These are phyloP conservation scores for Morinoia aosen DNA, from an alignment of 2,888 invertebrate species.

Conservation along the genomic window DNA sequence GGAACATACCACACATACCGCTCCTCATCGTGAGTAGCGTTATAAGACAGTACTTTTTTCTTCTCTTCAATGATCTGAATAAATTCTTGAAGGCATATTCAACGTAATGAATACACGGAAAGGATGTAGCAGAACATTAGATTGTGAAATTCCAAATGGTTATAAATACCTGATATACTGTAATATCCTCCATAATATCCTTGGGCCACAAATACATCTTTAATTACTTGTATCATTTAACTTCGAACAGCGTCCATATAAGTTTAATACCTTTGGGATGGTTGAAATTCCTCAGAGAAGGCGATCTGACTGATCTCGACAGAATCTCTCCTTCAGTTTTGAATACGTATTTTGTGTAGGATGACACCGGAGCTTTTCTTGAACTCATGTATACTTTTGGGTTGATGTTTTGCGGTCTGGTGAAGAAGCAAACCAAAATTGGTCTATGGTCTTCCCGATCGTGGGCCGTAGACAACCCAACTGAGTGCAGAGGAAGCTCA, in stretches of 20 bases:
- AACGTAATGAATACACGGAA: too few species aligned
- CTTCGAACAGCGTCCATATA: background rate
- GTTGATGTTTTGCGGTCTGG: conserved; percentile 56
- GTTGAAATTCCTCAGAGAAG: background rate
- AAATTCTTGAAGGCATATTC: too few species aligned
- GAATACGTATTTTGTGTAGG: conserved; percentile 57
- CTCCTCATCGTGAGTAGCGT: too few species aligned
- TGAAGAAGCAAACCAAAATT: conserved; percentile 88
- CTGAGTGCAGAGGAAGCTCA: conserved; percentile 86
- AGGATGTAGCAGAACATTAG: too few species aligned
- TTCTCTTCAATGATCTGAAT: too few species aligned
- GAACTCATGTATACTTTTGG: conserved; percentile 44
- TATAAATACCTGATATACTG: too few species aligned
- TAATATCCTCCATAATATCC: too few species aligned
- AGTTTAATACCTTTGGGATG: background rate
- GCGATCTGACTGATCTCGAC: background rate
- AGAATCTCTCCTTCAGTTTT: conserved; percentile 9
- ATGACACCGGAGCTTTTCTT: conserved; percentile 55
- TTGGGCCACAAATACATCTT: too few species aligned
- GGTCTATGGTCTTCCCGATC: conserved; percentile 85
- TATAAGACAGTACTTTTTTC: too few species aligned
- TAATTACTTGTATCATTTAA: too few species aligned
- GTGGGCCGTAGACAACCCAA: conserved; percentile 84
- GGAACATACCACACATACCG: too few species aligned
- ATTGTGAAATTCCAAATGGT: too few species aligned